These are phyloP conservation scores for Cetoscarus ocellatus DNA, from an alignment of 2,797 vertebrate genomes.

Conservation along the genomic window DNA sequence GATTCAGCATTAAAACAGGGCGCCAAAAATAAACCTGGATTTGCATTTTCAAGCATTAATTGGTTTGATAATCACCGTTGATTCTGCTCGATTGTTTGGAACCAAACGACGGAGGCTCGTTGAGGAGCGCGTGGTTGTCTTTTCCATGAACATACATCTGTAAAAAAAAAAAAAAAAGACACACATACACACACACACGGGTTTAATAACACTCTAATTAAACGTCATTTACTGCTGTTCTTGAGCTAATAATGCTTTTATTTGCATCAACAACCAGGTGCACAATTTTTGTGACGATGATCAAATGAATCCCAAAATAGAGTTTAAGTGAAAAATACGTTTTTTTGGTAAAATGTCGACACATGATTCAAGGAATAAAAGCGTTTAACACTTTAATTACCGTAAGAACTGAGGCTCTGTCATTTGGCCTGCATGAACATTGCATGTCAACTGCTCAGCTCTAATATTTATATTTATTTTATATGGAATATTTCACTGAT, in stretches of 20 bases:
- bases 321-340: not conserved
- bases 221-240: slow-evolving; percentile 57
- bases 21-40: not conserved
- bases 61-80: slow-evolving; percentile 74
- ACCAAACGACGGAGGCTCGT: slow-evolving; percentile 71
- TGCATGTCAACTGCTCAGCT: too few species aligned
- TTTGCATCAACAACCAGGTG: not conserved
- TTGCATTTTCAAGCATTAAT: slow-evolving; percentile 8
- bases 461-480: too few species aligned
- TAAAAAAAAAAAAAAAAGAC: slow-evolving; percentile 59
- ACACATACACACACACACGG: slow-evolving; percentile 48
- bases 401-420: too few species aligned
- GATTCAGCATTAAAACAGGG: not conserved
- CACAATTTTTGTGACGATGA: slow-evolving; percentile 11
- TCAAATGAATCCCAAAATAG: not conserved
- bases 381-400: not conserved
- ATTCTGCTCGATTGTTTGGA: slow-evolving; percentile 87
- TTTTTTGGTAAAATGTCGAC: not conserved
- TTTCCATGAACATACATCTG: slow-evolving; percentile 90
- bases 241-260: slow-evolving; percentile 45
- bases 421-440: too few species aligned
- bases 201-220: slow-evolving; percentile 74
- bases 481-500: too few species aligned
- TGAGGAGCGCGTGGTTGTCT: slow-evolving; percentile 82
- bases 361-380: not conserved